Percentiles rank a stretch among this genome's conserved stretches.
Evolutionary conservation across 92 coral and sea anemone species (phyloP).

Genomic region (Montipora capitata): DNA sequence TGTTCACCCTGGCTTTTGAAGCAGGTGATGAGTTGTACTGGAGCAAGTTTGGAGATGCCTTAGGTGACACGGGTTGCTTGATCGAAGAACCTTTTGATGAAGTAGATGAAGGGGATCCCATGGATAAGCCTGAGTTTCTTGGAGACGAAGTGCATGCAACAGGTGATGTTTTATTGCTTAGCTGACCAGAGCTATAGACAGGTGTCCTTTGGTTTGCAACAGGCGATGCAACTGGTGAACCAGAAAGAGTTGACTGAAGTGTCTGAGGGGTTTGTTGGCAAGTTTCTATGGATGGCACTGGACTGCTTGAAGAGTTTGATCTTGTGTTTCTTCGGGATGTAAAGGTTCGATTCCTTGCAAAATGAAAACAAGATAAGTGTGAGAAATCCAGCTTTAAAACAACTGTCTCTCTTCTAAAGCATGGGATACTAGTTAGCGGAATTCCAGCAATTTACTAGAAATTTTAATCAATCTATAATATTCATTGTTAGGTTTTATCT

Average conservation of each 20-base stretch:
- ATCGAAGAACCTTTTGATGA: slow-evolving; percentile 38
- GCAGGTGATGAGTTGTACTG: slow-evolving; percentile 68
- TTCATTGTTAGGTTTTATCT: too few relatives aligned
- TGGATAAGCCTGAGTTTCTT: slow-evolving; percentile 32
- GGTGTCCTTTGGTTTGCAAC: slow-evolving; percentile 34
- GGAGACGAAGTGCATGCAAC: slow-evolving; percentile 46
- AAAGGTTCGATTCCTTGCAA: slow-evolving; percentile 26
- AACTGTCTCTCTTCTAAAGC: too few relatives aligned
- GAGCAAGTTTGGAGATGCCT: slow-evolving; percentile 60
- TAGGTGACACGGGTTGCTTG: slow-evolving; percentile 53
- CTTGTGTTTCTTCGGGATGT: slow-evolving; percentile 27
- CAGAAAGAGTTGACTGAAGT: slow-evolving; percentile 20
- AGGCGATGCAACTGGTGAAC: slow-evolving; percentile 44
- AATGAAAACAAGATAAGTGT: not conserved
- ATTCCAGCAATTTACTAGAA: too few relatives aligned
- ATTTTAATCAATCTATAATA: too few relatives aligned
- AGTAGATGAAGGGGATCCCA: slow-evolving; percentile 51
- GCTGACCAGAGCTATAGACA: slow-evolving; percentile 12
- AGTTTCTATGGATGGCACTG: slow-evolving; percentile 11
- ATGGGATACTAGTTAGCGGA: too few relatives aligned
- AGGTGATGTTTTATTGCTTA: slow-evolving; percentile 37
- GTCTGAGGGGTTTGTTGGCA: slow-evolving; percentile 32
- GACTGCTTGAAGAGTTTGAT: slow-evolving; percentile 46
- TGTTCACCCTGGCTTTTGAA: slow-evolving; percentile 36
- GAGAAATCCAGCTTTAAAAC: not conserved